Evolutionary conservation across 2,113 vertebrate genomes (phyloP), one percentile per base, ranked within the genome.

Genomic region (Pluvialis apricaria): DNA sequence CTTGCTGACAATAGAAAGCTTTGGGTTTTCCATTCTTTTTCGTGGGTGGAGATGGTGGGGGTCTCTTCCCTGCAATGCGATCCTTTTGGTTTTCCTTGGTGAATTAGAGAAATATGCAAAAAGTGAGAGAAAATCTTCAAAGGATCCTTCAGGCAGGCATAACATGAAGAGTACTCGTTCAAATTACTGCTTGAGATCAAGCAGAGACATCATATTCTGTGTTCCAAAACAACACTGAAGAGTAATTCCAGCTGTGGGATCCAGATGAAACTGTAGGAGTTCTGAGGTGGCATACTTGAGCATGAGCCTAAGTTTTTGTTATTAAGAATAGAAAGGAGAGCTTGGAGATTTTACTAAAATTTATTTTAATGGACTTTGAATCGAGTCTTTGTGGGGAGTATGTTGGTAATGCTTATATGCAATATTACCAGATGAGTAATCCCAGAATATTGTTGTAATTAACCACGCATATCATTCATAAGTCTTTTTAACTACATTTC

Each of bases 81-180:
- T 65, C 11, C 18, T 52, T 82, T 64, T 60, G 36, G 38, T 65
- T 84, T 76, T 61, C 64, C 51, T 79, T 22, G 31, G 11, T 54
- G 61, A 68, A 64, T 66, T n/a, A 58, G 31, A 83, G 28, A 75
- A 70, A 55, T 44, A 28, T 22, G 34, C 31, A 52, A 62, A 91
- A 82, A 69, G 10, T 0, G 2, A 82, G 40, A 54, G 10, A 15
- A 44, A 54, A 29, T 62, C 26, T 52, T 91, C 42, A 25, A 68
- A 82, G 64, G 28, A n/a, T 71, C 44, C 36, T 81, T 80, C 17
- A 19, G 73, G 64, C n/a, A 42, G 31, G 26, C 12, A 8, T 54
- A 57, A 47, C 1, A 0, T 0, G 0, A 40, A 38, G 38, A 40
- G 20, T 15, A 17, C 8, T n/a, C 28, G 10, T 75, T 65, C 81